Evolutionary conservation across 2,888 invertebrate species (phyloP).

Genomic region (Ceriagrion tenellum): DNA sequence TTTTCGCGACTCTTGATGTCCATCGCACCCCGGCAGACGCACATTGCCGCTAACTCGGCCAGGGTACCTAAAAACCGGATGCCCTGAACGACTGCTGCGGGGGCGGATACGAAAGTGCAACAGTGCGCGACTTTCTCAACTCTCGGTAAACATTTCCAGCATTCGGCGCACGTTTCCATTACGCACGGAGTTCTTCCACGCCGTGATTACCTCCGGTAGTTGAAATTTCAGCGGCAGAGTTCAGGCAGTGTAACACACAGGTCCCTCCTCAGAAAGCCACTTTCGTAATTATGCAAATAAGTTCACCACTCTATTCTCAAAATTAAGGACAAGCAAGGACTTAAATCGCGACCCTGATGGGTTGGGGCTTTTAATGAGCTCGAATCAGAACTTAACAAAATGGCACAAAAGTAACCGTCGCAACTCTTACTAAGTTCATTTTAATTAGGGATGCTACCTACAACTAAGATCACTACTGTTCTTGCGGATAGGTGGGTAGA

Average conservation of each 20-base stretch:
- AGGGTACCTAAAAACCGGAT: neutral
- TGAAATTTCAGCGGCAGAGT: neutral
- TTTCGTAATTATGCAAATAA: too few species aligned
- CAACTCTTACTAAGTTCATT: too few species aligned
- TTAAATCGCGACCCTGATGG: too few species aligned
- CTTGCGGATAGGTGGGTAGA: too few species aligned
- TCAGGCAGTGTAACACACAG: neutral
- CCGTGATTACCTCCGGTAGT: neutral
- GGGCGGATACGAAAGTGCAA: neutral
- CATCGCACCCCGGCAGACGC: neutral
- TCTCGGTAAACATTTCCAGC: neutral
- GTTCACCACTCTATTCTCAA: too few species aligned
- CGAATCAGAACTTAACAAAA: too few species aligned
- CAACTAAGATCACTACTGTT: too few species aligned
- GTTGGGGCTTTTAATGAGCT: too few species aligned
- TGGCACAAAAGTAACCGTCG: too few species aligned
- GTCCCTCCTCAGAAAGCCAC: neutral
- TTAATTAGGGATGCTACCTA: too few species aligned
- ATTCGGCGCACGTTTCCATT: neutral
- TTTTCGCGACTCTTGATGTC: neutral
- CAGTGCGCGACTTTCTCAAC: neutral
- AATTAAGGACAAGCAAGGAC: too few species aligned
- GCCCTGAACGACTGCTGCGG: neutral
- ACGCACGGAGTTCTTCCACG: neutral
- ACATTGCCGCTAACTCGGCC: neutral